Evolutionary conservation across 2,797 vertebrate genomes (phyloP).

Genomic region (Eulemur coronatus): DNA sequence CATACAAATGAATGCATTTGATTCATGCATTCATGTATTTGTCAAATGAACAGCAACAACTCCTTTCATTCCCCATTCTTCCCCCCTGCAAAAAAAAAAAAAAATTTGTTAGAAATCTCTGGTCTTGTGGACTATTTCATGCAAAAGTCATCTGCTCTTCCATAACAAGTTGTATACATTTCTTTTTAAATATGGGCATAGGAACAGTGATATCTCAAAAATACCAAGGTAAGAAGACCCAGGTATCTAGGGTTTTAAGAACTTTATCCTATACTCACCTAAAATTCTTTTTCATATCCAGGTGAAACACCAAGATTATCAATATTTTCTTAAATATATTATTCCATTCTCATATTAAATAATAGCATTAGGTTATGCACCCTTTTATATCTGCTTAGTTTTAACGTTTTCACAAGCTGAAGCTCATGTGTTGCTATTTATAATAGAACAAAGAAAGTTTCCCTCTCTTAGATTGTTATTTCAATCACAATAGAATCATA

Average conservation of each 20-base stretch:
- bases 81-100: no score
- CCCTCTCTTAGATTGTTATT: neutral
- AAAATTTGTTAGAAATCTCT: neutral
- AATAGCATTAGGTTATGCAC: neutral
- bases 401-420: neutral
- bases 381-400: neutral
- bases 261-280: neutral
- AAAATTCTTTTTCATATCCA: neutral
- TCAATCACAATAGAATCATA: neutral
- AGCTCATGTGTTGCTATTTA: neutral
- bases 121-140: neutral
- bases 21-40: neutral
- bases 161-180: neutral
- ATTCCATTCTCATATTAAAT: neutral
- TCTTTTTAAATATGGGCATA: neutral
- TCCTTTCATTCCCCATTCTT: fast-evolving
- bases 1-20: neutral
- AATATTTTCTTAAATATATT: neutral
- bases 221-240: neutral
- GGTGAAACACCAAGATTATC: neutral
- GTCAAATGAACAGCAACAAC: no score
- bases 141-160: neutral
- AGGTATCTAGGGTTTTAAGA: neutral
- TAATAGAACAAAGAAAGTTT: neutral
- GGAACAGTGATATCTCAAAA: neutral